Base-by-base conservation (phyloP, 2,797 vertebrate species). In the Eulemur albifrons region DNA sequence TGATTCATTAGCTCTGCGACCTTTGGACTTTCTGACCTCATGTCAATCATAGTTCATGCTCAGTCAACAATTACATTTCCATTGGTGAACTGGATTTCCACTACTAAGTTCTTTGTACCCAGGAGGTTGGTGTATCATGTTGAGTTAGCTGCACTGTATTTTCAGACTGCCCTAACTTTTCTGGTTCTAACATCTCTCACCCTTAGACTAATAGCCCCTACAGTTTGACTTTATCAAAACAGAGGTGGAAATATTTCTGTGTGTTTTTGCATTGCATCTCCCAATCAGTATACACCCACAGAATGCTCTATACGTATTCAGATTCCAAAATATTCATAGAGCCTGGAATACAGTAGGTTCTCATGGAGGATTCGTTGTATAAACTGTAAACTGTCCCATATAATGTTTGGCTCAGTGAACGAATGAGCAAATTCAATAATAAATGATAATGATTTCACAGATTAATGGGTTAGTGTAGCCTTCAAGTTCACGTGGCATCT, bases 21-120 rank as follows among this genome's bases (percentile, higher is more conserved):
- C 88, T 87, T 90, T 81, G 61, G 52, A 94, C 91, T 93, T 95
- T 43, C 72, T 77, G 73, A 88, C 32, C 17, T 89, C 65, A 25
- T 43, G n/a, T 40, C 57, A 90, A 67, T 61, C 45, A 67, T 52
- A 79, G 25, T 88, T 82, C 52, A 96, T 35, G 57, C 5, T 76
- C 32, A 59, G 63, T 88, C 81, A 88, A 50, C 50, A 94, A 88
- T 93, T 93, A 48, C 20, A 13, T 76, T 69, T 96, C 67, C 48
- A 85, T 8, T 43, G 84, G 95, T 83, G 23, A 94, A 48, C 61
- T 50, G 61, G 32, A 35, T 80, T 63, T 54, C 57, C 25, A 32
- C 54, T 54, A 72, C 14, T 40, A 21, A 88, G 20, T 81, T 88
- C 57, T 95, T 93, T 82, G 27, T 73, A 69, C 81, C 48, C 40